A percentile compares a stretch with the other conserved stretches of the same genome.
These are phyloP conservation scores for Cephalophus harveyi DNA, from an alignment of 2,113 vertebrate species.

Conservation along the genomic window DNA sequence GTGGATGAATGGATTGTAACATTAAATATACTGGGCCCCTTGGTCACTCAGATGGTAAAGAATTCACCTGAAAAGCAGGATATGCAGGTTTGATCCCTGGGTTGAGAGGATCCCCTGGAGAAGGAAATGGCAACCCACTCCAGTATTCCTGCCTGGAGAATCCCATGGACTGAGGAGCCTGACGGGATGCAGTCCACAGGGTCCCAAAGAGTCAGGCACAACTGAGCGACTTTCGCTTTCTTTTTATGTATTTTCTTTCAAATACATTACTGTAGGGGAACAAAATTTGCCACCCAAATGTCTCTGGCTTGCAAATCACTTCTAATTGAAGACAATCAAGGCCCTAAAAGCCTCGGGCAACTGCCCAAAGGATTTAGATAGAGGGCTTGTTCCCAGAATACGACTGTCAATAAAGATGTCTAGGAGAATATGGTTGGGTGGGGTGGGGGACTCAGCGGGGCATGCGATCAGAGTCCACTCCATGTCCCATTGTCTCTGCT, in stretches of 20 bases:
- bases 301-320: not conserved
- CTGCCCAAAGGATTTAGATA: not conserved
- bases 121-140: not conserved
- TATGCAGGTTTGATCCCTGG: not conserved
- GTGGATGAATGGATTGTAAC: not conserved
- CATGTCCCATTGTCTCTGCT: not conserved
- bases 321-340: not conserved
- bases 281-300: not conserved
- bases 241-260: not conserved
- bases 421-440: too few species aligned
- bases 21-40: not conserved
- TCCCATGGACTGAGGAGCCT: not conserved
- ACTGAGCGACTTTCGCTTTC: not conserved
- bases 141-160: not conserved
- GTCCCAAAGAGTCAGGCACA: not conserved
- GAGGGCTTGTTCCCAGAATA: not conserved
- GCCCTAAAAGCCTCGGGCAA: not conserved
- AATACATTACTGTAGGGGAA: not conserved
- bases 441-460: not conserved
- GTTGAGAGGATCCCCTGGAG: not conserved
- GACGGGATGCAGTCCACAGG: not conserved
- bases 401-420: not conserved
- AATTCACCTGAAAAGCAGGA: not conserved
- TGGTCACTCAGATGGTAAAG: not conserved
- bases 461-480: not conserved